Percentiles rank a stretch among this genome's conserved stretches.
phyloP scores from a whole-genome alignment of 2,113 vertebrate species.

The Callospermophilus lateralis region DNA sequence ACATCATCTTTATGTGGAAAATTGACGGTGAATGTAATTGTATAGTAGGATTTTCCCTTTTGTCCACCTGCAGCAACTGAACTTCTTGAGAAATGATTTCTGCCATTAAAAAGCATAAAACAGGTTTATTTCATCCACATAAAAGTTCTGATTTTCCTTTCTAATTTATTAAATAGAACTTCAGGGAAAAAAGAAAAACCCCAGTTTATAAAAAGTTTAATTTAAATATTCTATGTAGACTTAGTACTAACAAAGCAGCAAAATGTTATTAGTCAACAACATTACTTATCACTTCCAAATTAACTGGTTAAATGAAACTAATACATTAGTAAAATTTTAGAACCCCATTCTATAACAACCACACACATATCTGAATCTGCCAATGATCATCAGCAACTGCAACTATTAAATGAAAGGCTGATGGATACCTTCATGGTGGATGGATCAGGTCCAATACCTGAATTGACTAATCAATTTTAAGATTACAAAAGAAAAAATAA shows the following conservation, averaged over 20 bases:
- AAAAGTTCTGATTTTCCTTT: slow-evolving; percentile 30
- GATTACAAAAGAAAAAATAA: neutral
- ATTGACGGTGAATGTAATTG: slow-evolving; percentile 95
- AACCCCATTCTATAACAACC: neutral
- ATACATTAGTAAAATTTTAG: neutral
- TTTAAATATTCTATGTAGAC: neutral
- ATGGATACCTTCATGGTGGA: fast-evolving
- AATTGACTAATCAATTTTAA: neutral
- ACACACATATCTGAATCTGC: neutral
- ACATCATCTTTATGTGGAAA: slow-evolving; percentile 99
- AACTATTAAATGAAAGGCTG: neutral
- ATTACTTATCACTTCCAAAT: slow-evolving; percentile 3
- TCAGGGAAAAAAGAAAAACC: neutral
- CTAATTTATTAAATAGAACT: neutral
- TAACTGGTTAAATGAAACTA: neutral
- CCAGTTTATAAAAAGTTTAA: neutral
- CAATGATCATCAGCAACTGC: neutral
- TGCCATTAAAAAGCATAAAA: slow-evolving; percentile 81
- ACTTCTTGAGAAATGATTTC: slow-evolving; percentile 99
- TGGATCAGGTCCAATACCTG: neutral
- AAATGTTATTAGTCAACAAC: neutral
- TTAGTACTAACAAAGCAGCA: slow-evolving; percentile 27
- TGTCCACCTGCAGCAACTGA: slow-evolving; percentile 97
- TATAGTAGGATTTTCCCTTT: slow-evolving; percentile 99
- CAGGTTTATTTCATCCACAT: neutral